A percentile compares a stretch with the other conserved stretches of the same genome.
phyloP scores from a whole-genome alignment of 2,113 vertebrate species.

The Cebidichthys violaceus region DNA sequence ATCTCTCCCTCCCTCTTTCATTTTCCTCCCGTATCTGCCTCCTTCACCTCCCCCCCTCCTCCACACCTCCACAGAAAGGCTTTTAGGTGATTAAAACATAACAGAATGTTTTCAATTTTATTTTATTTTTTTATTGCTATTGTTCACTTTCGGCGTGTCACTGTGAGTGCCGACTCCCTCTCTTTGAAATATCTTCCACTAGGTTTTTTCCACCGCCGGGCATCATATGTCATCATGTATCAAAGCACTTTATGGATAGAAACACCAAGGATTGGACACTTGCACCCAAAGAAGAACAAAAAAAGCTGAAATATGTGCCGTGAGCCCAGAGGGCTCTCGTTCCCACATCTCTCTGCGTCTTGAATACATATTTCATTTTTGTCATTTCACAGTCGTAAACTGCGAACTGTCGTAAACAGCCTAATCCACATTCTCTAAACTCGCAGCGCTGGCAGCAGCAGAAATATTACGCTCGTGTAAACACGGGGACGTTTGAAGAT shows the following conservation, averaged over 20 bases:
- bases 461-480: conserved; percentile 21
- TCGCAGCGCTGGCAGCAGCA: neutral
- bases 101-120: conserved; percentile 12
- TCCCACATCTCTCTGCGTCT: neutral
- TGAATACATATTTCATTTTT: neutral
- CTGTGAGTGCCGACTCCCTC: conserved; percentile 16
- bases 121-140: conserved; percentile 47
- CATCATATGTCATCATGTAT: conserved; percentile 1
- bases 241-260: neutral
- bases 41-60: conserved; percentile 23
- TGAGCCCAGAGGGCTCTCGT: neutral
- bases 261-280: neutral
- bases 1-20: conserved; percentile 20
- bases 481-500: neutral
- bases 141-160: conserved; percentile 37
- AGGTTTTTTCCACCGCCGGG: conserved; percentile 28
- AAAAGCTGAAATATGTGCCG: neutral
- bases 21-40: conserved; percentile 33
- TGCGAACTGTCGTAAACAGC: conserved; percentile 19
- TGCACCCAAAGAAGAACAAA: neutral
- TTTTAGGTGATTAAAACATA: conserved; percentile 75
- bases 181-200: conserved; percentile 42
- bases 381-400: conserved; percentile 8
- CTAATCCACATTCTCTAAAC: conserved; percentile 1
- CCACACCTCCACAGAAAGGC: conserved; percentile 55